Conservation (phyloP, 2,888 invertebrate genomes). For the Scaptomyza tumidula region DNA sequence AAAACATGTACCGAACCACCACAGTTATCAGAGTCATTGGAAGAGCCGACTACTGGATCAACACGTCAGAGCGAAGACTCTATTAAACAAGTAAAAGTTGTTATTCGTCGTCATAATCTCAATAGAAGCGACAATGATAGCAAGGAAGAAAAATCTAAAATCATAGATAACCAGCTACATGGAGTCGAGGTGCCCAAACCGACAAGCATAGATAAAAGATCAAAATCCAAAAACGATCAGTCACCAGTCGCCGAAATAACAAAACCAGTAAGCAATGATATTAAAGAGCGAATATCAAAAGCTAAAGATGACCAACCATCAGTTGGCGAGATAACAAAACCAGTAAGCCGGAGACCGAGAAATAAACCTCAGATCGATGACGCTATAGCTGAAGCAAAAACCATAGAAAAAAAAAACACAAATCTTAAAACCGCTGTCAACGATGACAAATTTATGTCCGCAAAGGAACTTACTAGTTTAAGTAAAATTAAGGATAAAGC, state of each 20-base stretch:
- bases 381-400: neutral
- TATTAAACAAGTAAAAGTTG: neutral
- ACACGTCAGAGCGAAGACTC: neutral
- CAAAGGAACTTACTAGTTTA: neutral
- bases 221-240: neutral
- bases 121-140: neutral
- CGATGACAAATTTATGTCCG: neutral
- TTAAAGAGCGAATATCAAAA: neutral
- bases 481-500: neutral
- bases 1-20: neutral
- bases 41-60: neutral
- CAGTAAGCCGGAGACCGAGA: slow-evolving; percentile 2
- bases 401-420: neutral
- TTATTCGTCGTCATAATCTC: neutral
- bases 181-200: neutral
- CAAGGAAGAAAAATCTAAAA: slow-evolving; percentile 4
- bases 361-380: neutral
- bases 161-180: neutral
- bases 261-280: neutral
- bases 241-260: neutral
- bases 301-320: neutral
- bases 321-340: too few species aligned
- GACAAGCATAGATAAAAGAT: neutral
- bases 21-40: neutral
- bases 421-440: neutral